phyloP scores from a whole-genome alignment of 2,888 invertebrate genomes.

The Schizaphis graminum region DNA sequence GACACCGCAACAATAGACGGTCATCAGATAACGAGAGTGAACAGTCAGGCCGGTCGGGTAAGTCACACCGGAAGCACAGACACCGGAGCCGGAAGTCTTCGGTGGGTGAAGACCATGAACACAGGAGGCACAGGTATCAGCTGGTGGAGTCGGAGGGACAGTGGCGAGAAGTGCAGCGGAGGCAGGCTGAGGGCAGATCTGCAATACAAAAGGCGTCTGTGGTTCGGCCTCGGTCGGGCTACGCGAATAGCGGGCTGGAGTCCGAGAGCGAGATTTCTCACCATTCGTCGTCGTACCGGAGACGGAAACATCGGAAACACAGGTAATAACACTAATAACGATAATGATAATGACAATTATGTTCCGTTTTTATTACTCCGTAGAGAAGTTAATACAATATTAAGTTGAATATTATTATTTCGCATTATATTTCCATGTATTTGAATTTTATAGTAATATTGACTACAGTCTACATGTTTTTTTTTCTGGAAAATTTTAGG shows the following conservation, averaged over 20 bases:
- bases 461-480: not conserved
- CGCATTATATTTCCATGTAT: not conserved
- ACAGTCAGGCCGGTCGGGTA: slow-evolving; percentile 82
- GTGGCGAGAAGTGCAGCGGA: slow-evolving; percentile 89
- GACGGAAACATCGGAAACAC: slow-evolving; percentile 71
- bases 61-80: slow-evolving; percentile 67
- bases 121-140: slow-evolving; percentile 73
- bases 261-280: slow-evolving; percentile 72
- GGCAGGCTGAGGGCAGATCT: slow-evolving; percentile 76
- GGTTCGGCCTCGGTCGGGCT: slow-evolving; percentile 71
- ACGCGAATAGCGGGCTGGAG: slow-evolving; percentile 72
- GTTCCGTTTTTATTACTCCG: not conserved
- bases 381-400: not conserved
- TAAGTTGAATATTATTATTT: not conserved
- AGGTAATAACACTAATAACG: slow-evolving; percentile 66
- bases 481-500: not conserved
- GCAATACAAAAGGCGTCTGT: slow-evolving; percentile 81
- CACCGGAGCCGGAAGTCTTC: slow-evolving; percentile 68
- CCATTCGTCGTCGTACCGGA: slow-evolving; percentile 68
- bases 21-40: slow-evolving; percentile 93
- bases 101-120: slow-evolving; percentile 65
- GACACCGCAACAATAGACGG: slow-evolving; percentile 81
- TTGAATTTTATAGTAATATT: not conserved
- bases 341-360: not conserved
- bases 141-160: slow-evolving; percentile 89